A percentile compares a stretch with the other conserved stretches of the same genome.
These are phyloP conservation scores for Hermaeophaga mercurialis DNA, from an alignment of 2,888 invertebrate genomes.

Conservation along the genomic window DNA sequence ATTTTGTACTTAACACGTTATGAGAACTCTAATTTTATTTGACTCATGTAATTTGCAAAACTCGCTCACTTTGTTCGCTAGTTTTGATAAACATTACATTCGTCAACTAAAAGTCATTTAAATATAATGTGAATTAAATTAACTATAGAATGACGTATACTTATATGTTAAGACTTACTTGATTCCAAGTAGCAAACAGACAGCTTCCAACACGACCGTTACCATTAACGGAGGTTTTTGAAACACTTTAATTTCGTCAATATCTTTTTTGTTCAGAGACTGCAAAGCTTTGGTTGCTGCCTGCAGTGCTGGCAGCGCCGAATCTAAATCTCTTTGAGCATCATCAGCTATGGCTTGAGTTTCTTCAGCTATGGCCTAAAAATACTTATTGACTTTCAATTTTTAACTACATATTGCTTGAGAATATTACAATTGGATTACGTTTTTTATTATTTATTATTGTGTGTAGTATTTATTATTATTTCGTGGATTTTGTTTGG, in stretches of 20 bases:
- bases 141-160: no score
- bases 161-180: slow-evolving; percentile 64
- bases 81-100: no score
- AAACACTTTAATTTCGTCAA: slow-evolving; percentile 87
- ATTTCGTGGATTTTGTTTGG: no score
- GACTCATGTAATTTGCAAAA: no score
- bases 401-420: neutral
- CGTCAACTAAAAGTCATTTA: no score
- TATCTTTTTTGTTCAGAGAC: slow-evolving; percentile 85
- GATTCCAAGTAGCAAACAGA: slow-evolving; percentile 79
- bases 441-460: no score
- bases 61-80: no score
- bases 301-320: slow-evolving; percentile 85
- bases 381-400: slow-evolving; percentile 40
- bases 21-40: no score
- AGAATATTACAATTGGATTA: neutral
- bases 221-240: slow-evolving; percentile 87
- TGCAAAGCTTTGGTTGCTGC: slow-evolving; percentile 84
- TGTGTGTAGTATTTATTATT: no score
- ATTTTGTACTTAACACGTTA: no score
- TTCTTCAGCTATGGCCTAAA: slow-evolving; percentile 79
- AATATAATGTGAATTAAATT: no score
- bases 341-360: slow-evolving; percentile 85
- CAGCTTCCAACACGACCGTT: slow-evolving; percentile 89
- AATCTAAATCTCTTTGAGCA: slow-evolving; percentile 81